Evolutionary conservation across 2,797 vertebrate species (phyloP).

Genomic region (Arnoldichthys spilopterus): DNA sequence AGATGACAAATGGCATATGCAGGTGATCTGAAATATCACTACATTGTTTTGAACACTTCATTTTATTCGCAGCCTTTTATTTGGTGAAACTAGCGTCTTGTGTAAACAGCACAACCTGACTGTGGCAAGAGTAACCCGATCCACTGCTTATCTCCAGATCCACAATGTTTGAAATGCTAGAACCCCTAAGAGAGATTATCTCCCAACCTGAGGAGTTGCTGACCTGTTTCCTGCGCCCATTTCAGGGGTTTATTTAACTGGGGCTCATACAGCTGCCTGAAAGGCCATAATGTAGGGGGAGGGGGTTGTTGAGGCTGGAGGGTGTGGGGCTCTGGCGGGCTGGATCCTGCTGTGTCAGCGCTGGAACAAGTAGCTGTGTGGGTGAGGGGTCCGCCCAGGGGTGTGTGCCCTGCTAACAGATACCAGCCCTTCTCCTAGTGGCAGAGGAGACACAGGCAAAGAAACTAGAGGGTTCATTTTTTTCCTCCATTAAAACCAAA

Average conservation of each 20-base stretch:
- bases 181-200: constrained; percentile 57
- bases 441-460: constrained; percentile 13
- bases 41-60: too few species aligned
- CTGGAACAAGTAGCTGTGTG: constrained; percentile 44
- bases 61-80: not conserved
- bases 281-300: constrained; percentile 33
- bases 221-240: constrained; percentile 89
- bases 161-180: constrained; percentile 64
- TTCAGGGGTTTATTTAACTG: constrained; percentile 83
- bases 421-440: constrained; percentile 33
- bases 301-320: not conserved
- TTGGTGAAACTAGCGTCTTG: not conserved
- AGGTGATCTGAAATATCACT: too few species aligned
- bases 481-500: constrained; percentile 13
- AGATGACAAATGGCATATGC: too few species aligned
- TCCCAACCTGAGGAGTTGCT: constrained; percentile 73
- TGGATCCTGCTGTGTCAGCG: constrained; percentile 84
- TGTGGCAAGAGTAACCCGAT: constrained; percentile 53
- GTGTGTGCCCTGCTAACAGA: constrained; percentile 18
- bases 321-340: constrained; percentile 62
- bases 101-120: not conserved
- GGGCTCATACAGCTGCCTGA: constrained; percentile 73
- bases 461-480: constrained; percentile 20
- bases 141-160: constrained; percentile 63
- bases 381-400: constrained; percentile 20